Percentiles rank a stretch among this genome's conserved stretches.
These are phyloP conservation scores for Tonatia bakeri DNA, from an alignment of 2,113 vertebrate species.

Conservation along the genomic window DNA sequence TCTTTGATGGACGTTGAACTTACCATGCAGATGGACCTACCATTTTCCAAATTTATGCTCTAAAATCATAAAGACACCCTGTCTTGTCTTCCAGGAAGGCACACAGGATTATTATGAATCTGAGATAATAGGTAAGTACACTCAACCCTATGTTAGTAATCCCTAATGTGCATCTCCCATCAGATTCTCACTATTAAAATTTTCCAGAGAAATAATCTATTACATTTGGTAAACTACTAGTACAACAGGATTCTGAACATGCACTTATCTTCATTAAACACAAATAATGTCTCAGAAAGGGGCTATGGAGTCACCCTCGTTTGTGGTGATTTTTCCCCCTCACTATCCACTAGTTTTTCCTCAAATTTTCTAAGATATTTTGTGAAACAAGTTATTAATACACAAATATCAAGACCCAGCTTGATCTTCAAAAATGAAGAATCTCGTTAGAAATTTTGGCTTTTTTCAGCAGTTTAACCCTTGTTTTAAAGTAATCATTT, in stretches of 20 bases:
- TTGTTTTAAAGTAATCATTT: not conserved
- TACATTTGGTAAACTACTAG: not conserved
- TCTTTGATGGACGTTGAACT: constrained; percentile 34
- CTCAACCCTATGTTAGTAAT: constrained; percentile 66
- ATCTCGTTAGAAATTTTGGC: not conserved
- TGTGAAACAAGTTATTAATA: constrained; percentile 5
- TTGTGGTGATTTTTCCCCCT: not conserved
- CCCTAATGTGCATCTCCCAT: constrained; percentile 52
- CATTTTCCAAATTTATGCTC: constrained; percentile 68
- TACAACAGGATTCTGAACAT: not conserved
- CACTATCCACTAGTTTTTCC: constrained; percentile 7
- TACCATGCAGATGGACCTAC: constrained; percentile 38
- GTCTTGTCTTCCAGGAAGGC: constrained; percentile 84
- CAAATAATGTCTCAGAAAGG: constrained; percentile 11
- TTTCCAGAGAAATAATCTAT: constrained; percentile 61
- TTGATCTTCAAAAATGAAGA: constrained; percentile 30
- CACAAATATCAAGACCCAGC: not conserved
- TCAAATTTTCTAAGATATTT: constrained; percentile 24
- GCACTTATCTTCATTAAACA: not conserved
- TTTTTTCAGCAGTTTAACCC: constrained; percentile 15
- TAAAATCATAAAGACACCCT: constrained; percentile 78
- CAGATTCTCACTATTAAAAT: constrained; percentile 65
- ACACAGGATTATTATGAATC: constrained; percentile 81
- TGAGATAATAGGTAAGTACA: constrained; percentile 80
- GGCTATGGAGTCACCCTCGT: not conserved